phyloP scores from a whole-genome alignment of 2,113 vertebrate genomes.

The Anolis sagrei region DNA sequence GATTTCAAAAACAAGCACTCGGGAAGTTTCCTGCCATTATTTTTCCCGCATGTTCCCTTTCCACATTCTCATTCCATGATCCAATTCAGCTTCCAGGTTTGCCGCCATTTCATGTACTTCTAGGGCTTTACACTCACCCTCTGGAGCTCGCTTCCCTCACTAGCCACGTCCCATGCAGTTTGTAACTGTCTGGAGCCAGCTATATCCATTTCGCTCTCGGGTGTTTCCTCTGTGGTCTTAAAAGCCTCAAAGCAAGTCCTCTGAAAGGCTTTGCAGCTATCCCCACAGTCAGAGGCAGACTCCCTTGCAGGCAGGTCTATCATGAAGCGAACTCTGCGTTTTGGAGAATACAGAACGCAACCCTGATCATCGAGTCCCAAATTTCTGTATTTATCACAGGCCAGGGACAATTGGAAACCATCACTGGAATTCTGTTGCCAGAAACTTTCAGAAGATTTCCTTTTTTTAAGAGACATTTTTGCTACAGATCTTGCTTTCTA shows the following conservation, averaged over 20 bases:
- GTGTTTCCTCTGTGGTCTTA: constrained; percentile 62
- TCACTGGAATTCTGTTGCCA: constrained; percentile 37
- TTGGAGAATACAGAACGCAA: neutral
- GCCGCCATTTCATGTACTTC: neutral
- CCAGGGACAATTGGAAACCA: constrained; percentile 13
- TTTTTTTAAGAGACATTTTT: constrained; percentile 63
- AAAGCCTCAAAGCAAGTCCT: constrained; percentile 60
- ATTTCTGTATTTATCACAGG: constrained; percentile 13
- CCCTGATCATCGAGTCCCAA: constrained; percentile 11
- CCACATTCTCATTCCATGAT: neutral
- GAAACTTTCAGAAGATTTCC: constrained; percentile 54
- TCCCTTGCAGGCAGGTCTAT: constrained; percentile 37
- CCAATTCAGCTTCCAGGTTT: neutral
- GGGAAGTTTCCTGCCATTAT: neutral
- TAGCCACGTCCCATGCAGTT: constrained; percentile 22
- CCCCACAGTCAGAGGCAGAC: constrained; percentile 41
- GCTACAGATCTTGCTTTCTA: neutral
- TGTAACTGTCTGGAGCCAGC: constrained; percentile 46
- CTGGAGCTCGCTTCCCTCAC: constrained; percentile 27
- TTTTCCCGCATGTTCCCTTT: neutral
- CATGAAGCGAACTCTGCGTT: constrained; percentile 48
- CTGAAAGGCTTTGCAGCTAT: constrained; percentile 46
- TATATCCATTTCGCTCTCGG: constrained; percentile 58
- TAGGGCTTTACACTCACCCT: constrained; percentile 60
- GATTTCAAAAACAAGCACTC: neutral